Evolutionary conservation across 1,140 invertebrate species (phyloP).

Genomic region (Spodoptera litura): DNA sequence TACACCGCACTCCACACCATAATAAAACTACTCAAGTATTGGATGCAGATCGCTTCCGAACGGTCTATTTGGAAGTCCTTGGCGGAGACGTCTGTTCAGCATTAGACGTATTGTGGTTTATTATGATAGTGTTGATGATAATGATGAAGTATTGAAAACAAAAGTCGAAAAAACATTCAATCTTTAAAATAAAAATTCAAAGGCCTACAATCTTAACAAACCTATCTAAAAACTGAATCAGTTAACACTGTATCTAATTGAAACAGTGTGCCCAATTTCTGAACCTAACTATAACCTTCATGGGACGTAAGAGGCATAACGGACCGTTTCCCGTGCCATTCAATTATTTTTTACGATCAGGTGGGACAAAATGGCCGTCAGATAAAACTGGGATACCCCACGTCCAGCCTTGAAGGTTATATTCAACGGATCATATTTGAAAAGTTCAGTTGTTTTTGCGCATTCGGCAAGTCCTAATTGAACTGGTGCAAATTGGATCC

Average conservation of each 20-base stretch:
- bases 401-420: constrained; percentile 39
- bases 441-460: constrained; percentile 50
- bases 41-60: too few species aligned
- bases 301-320: constrained; percentile 37
- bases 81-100: too few species aligned
- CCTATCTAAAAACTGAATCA: constrained; percentile 27
- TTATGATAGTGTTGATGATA: too few species aligned
- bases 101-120: too few species aligned
- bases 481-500: constrained; percentile 37
- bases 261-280: constrained; percentile 41
- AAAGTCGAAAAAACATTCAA: too few species aligned
- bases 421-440: constrained; percentile 48
- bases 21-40: too few species aligned
- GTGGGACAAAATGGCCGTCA: constrained; percentile 65
- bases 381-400: constrained; percentile 57
- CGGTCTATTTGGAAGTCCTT: too few species aligned
- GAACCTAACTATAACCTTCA: constrained; percentile 37
- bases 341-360: constrained; percentile 79
- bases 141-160: too few species aligned
- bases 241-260: constrained; percentile 39
- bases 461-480: constrained; percentile 32
- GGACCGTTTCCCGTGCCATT: constrained; percentile 55
- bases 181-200: too few species aligned
- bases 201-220: too few species aligned
- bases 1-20: too few species aligned